phyloP scores from a whole-genome alignment of 1,140 invertebrate genomes.

The Diorhabda carinulata region DNA sequence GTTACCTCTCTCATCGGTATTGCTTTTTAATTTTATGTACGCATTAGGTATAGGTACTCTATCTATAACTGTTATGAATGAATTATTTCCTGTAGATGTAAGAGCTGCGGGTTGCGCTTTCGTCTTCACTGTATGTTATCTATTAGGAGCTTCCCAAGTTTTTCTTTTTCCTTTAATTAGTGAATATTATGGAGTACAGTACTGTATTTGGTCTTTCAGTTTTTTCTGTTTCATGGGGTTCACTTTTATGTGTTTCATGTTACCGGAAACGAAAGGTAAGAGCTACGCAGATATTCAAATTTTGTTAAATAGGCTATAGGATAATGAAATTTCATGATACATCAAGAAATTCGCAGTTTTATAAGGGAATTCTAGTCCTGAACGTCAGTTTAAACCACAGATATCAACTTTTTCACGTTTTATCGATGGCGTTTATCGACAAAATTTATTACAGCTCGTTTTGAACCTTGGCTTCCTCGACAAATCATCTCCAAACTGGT shows the following conservation, averaged over 20 bases:
- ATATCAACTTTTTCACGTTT: too few species aligned
- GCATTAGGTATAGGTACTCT: slow-evolving; percentile 76
- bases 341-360: too few species aligned
- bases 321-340: too few species aligned
- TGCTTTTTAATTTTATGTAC: slow-evolving; percentile 65
- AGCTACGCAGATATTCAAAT: neutral
- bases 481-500: too few species aligned
- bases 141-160: neutral
- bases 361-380: too few species aligned
- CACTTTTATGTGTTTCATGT: neutral
- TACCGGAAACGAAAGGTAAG: slow-evolving; percentile 15
- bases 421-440: too few species aligned
- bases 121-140: slow-evolving; percentile 42
- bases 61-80: slow-evolving; percentile 80
- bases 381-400: too few species aligned
- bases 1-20: slow-evolving; percentile 61
- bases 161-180: neutral
- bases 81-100: slow-evolving; percentile 74
- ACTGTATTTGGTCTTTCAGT: slow-evolving; percentile 5
- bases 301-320: neutral
- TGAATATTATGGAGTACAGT: slow-evolving; percentile 8
- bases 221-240: neutral
- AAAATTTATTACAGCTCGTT: too few species aligned
- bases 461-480: too few species aligned
- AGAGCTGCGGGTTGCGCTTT: slow-evolving; percentile 71